Evolutionary conservation across 2,113 vertebrate species (phyloP).

Genomic region (Platycercus adscitus): DNA sequence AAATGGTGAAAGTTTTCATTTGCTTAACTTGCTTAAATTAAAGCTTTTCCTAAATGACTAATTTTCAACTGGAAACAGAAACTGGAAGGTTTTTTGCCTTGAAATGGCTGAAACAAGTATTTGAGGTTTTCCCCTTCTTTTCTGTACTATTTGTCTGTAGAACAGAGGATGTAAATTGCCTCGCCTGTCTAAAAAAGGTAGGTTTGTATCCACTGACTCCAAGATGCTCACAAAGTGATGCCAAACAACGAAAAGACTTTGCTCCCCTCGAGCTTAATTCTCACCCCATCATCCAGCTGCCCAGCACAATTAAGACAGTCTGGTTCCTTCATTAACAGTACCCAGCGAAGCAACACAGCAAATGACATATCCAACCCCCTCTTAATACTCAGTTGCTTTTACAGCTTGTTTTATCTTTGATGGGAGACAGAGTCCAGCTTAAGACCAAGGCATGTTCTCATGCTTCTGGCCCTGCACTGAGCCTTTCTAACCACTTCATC

Average conservation of each 20-base stretch:
- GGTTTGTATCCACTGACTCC: neutral
- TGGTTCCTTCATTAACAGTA: neutral
- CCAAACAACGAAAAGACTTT: neutral
- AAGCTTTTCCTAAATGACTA: neutral
- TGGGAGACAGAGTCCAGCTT: neutral
- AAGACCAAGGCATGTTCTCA: neutral
- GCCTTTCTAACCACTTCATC: slow-evolving; percentile 40
- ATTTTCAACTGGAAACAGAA: neutral
- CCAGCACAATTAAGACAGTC: neutral
- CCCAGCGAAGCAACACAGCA: rapidly evolving
- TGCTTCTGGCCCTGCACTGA: neutral
- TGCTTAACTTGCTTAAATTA: neutral
- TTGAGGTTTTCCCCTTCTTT: neutral
- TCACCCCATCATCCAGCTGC: neutral
- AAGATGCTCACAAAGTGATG: neutral
- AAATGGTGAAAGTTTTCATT: neutral
- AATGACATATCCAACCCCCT: neutral
- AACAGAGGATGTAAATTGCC: neutral
- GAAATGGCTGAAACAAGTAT: neutral
- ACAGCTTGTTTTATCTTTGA: slow-evolving; percentile 2
- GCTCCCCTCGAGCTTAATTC: neutral
- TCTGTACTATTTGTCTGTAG: neutral
- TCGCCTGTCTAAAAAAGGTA: neutral
- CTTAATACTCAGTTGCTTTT: neutral
- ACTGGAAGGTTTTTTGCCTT: neutral